Evolutionary conservation across 2,797 vertebrate genomes (phyloP), one percentile per base, ranked within the genome.

Genomic region (Potorous gilbertii): DNA sequence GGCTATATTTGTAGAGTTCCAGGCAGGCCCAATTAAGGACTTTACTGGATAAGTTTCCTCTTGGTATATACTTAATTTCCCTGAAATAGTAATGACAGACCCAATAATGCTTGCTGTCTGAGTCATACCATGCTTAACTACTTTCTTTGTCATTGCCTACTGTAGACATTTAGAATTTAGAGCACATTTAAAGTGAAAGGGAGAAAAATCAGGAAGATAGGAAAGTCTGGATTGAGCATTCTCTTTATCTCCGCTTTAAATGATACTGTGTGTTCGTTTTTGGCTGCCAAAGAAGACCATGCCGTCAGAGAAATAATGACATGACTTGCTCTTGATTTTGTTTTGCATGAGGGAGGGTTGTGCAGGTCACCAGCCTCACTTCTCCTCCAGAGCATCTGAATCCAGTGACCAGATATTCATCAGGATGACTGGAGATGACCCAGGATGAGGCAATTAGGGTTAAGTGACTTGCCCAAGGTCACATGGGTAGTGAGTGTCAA

Each of bases 11-110:
- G 31, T 29, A 55, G 66, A 94, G 90, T 95, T 95, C 94, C 0
- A 0, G 95, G 90, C 54, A 8, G 10, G 54, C 14, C 54, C n/a
- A 4, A 52, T 28, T 46, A 29, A 96, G 96, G 94, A 81, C 27
- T 92, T 91, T 95, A 95, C 94, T 93, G 91, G 87, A 95, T 14
- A 56, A 9, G 1, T 90, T 95, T 97, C 95, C 94, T 97, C 97
- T 95, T 0, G 0, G n/a, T 93, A 92, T 93, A 31, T 95, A 96
- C 97, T 96, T 91, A 90, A 96, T 91, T 98, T 96, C 97, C 95
- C 95, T 31, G 96, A 98, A 98, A 97, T 97, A 97, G 97, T 96
- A 96, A 46, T 40, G 91, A 14, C 91, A 55, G 93, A 91, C 95
- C 96, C 93, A 40, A 3, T 74, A 90, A 93, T 95, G 93, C 87